These are phyloP conservation scores for Bombus balteatus DNA, from an alignment of 1,140 invertebrate genomes.

Conservation along the genomic window DNA sequence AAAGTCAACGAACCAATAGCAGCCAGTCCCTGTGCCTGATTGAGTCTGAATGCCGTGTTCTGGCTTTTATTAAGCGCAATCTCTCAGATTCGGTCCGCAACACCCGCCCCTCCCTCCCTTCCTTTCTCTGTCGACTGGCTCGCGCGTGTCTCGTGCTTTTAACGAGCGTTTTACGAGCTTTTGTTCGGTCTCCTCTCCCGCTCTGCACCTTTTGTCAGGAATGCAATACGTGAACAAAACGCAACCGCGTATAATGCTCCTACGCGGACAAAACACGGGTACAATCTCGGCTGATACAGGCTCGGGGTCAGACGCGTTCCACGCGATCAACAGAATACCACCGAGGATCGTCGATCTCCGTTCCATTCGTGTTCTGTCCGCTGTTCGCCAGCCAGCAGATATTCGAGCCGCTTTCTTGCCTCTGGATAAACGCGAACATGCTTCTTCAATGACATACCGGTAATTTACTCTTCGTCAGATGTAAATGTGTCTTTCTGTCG, in stretches of 20 bases:
- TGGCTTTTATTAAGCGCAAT: slow-evolving; percentile 64
- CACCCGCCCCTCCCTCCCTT: background rate
- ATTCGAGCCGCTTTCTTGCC: background rate
- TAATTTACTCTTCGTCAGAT: background rate
- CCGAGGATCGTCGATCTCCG: background rate
- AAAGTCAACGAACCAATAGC: slow-evolving; percentile 67
- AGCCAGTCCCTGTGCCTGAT: slow-evolving; percentile 48
- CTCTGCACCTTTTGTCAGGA: slow-evolving; percentile 41
- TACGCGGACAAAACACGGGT: slow-evolving; percentile 40
- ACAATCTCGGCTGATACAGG: slow-evolving; percentile 9
- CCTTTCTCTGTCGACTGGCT: background rate
- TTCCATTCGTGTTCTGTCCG: background rate
- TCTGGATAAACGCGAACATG: background rate
- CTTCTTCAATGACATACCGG: background rate
- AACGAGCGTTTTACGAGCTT: slow-evolving; percentile 58
- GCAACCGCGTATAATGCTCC: slow-evolving; percentile 8
- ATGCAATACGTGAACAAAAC: slow-evolving; percentile 35
- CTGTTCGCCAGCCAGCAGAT: background rate
- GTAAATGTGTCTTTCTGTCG: background rate
- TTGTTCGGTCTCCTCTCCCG: slow-evolving; percentile 29
- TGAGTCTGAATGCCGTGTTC: slow-evolving; percentile 62
- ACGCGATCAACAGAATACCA: background rate
- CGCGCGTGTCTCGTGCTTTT: slow-evolving; percentile 50
- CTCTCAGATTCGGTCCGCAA: slow-evolving; percentile 55
- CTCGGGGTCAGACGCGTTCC: background rate